Evolutionary conservation across 2,888 invertebrate species (phyloP), one percentile per base, ranked within the genome.

Genomic region (Tachina lurida): DNA sequence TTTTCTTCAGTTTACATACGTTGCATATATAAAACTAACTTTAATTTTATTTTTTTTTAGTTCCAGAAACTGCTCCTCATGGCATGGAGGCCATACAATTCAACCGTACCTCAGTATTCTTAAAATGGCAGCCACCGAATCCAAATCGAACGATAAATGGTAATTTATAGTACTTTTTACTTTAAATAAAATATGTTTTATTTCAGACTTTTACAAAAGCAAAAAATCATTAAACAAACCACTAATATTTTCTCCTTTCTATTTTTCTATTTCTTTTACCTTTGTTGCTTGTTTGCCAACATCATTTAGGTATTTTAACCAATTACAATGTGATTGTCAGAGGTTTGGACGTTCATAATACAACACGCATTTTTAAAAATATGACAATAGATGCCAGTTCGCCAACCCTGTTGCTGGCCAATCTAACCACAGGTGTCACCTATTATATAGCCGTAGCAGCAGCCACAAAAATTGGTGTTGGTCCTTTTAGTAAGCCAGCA

Each of bases 371-470:
- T 88, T 94, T 95, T 87, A 95, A 95, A 93, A 95, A 95, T 90
- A 95, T 96, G 84, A 95, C 95, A 85, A 95, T 96, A 75, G 95
- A 96, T 90, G 95, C 95, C 89, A 94, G 94, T 62, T 95, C 96
- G 12, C 95, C 95, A 58, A 96, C 96, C 68, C 94, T 97, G 45
- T 94, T 96, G 81, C 94, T 98, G 91, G 96, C 96, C 84, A 97
- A 97, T 93, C 94, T 98, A 89, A 95, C 96, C 82, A 95, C 96
- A 52, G 97, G 96, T 89, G 95, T 96, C 89, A 95, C 96, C 84
- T 98, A 98, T 93, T 95, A 95, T 74, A 96, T 98, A 39, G 95
- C 96, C 92, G 96, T 97, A 74, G 97, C 97, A 43, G 98, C 98
- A 12, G 95, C 95, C 89, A 98, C 97, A 13, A 94, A 95, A 87